Percentiles rank a stretch among this genome's conserved stretches.
Conservation (phyloP, 2,797 vertebrate species). For the Pangasius djambal region DNA sequence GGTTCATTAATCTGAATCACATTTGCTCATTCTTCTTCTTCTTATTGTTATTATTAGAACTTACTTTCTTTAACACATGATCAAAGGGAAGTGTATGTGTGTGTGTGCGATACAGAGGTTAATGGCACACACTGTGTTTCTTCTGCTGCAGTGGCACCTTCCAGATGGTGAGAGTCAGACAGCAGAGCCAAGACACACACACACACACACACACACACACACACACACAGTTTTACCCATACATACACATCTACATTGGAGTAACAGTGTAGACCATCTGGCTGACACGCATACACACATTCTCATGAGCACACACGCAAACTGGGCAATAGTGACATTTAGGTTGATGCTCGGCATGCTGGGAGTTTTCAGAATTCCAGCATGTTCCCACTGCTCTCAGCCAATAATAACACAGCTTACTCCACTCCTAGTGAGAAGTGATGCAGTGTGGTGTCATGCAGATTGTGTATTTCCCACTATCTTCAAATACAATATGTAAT, state of each 20-base stretch:
- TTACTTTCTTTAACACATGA: neutral
- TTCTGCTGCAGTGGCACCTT: constrained; percentile 27
- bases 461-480: neutral
- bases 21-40: neutral
- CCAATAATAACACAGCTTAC: neutral
- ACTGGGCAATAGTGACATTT: constrained; percentile 11
- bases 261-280: constrained; percentile 1
- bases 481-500: neutral
- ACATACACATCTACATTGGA: neutral
- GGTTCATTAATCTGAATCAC: neutral
- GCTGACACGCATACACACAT: constrained; percentile 2
- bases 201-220: constrained; percentile 2
- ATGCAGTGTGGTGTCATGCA: neutral
- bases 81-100: neutral
- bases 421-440: neutral
- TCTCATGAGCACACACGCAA: constrained; percentile 1
- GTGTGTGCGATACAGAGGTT: constrained; percentile 20
- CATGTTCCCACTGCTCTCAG: neutral
- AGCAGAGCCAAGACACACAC: neutral
- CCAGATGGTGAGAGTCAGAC: constrained; percentile 27
- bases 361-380: constrained; percentile 6
- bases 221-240: neutral
- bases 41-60: neutral
- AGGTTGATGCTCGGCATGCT: neutral
- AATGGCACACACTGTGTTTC: constrained; percentile 16